Conservation (phyloP, 2,797 vertebrate species). For the Bufotes viridis region DNA sequence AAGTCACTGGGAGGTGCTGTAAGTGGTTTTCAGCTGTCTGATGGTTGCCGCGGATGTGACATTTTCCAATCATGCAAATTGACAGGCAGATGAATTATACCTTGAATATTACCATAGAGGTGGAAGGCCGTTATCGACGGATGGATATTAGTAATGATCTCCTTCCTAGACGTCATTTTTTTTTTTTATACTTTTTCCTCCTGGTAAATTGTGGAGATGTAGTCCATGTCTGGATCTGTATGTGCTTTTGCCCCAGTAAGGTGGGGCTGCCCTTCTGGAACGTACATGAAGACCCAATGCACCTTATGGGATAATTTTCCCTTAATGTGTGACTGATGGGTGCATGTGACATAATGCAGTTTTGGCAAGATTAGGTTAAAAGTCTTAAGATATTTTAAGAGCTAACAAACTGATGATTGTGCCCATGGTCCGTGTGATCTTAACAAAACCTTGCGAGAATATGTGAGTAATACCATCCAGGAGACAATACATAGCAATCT, state of each 20-base stretch:
- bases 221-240: not conserved
- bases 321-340: not conserved
- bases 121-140: not conserved
- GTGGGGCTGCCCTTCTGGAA: not conserved
- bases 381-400: too few relatives aligned
- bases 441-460: too few relatives aligned
- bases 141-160: not conserved
- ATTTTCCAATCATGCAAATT: not conserved
- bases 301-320: not conserved
- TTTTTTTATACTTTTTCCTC: not conserved
- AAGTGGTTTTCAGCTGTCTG: not conserved
- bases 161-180: not conserved
- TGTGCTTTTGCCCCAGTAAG: not conserved
- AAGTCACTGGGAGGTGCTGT: not conserved
- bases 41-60: slow-evolving; percentile 6
- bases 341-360: not conserved
- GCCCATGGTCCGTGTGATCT: too few relatives aligned
- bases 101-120: not conserved
- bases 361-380: too few relatives aligned
- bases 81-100: not conserved
- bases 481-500: too few relatives aligned
- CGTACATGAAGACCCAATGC: not conserved
- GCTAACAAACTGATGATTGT: too few relatives aligned
- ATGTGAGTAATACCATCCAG: too few relatives aligned
- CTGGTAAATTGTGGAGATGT: not conserved